Conservation (phyloP, 2,888 invertebrate genomes). For the Sesamia inferens region DNA sequence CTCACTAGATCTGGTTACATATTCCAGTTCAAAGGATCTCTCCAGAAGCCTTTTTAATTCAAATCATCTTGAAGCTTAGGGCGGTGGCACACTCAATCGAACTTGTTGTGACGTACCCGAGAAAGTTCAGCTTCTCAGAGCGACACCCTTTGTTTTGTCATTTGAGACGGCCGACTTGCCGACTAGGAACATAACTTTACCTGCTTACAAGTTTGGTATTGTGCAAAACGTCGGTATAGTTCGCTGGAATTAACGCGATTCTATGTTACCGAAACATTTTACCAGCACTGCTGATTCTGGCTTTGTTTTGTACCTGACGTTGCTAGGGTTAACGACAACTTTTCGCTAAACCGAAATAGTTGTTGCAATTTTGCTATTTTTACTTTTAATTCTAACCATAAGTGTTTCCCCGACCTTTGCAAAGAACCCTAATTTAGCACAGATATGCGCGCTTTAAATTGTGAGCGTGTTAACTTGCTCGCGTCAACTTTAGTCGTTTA, state of each 20-base stretch:
- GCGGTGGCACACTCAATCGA: constrained; percentile 65
- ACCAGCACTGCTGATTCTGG: constrained; percentile 25
- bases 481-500: constrained; percentile 59
- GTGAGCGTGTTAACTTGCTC: constrained; percentile 54
- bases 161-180: constrained; percentile 69
- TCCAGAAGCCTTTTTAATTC: constrained; percentile 64
- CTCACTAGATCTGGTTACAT: constrained; percentile 54
- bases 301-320: background rate
- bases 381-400: constrained; percentile 30
- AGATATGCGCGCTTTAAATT: constrained; percentile 56
- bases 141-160: constrained; percentile 76
- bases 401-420: constrained; percentile 42
- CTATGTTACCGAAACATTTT: constrained; percentile 51
- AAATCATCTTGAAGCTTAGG: constrained; percentile 62
- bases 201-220: constrained; percentile 62
- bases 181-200: constrained; percentile 61
- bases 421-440: constrained; percentile 58
- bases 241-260: constrained; percentile 52
- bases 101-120: constrained; percentile 67
- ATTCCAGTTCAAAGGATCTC: constrained; percentile 61
- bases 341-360: background rate
- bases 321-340: background rate
- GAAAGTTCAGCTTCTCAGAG: constrained; percentile 67
- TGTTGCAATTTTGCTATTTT: constrained; percentile 15
- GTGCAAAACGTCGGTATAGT: constrained; percentile 56